Percentiles rank a stretch among this genome's conserved stretches.
phyloP scores from a whole-genome alignment of 2,888 invertebrate species.

The Tetranychus piercei region DNA sequence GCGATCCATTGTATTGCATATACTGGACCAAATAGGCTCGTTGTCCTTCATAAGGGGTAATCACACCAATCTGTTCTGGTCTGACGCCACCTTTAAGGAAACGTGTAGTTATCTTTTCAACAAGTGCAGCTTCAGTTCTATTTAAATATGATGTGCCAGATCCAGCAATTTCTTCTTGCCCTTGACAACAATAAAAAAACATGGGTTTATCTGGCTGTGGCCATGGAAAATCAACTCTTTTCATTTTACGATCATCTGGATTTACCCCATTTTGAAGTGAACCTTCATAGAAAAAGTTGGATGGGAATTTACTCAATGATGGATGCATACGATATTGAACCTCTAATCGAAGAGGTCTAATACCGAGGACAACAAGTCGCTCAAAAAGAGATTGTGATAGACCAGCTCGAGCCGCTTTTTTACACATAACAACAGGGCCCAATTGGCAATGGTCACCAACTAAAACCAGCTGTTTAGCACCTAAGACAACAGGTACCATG shows the following conservation, averaged over 20 bases:
- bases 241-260: constrained; percentile 68
- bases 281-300: constrained; percentile 98
- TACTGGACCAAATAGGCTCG: constrained; percentile 87
- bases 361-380: constrained; percentile 84
- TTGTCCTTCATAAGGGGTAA: constrained; percentile 97
- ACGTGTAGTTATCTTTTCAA: constrained; percentile 88
- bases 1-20: constrained; percentile 94
- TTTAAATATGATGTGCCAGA: constrained; percentile 97
- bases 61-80: constrained; percentile 94
- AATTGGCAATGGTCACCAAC: constrained; percentile 98
- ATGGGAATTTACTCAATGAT: constrained; percentile 86
- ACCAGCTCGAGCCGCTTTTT: constrained; percentile 90
- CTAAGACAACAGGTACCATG: constrained; percentile 95
- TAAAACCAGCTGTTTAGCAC: constrained; percentile 84
- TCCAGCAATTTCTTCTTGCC: constrained; percentile 95
- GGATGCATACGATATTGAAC: constrained; percentile 99
- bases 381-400: constrained; percentile 93
- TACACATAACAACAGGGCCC: constrained; percentile 98
- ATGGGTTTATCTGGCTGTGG: constrained; percentile 87
- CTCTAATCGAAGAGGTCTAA: constrained; percentile 84
- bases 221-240: constrained; percentile 91
- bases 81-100: constrained; percentile 84
- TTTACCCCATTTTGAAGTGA: constrained; percentile 97
- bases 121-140: constrained; percentile 92
- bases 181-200: constrained; percentile 96